A percentile compares a stretch with the other conserved stretches of the same genome.
These are phyloP conservation scores for Creontiades dilutus DNA, from an alignment of 2,888 invertebrate species.

Conservation along the genomic window DNA sequence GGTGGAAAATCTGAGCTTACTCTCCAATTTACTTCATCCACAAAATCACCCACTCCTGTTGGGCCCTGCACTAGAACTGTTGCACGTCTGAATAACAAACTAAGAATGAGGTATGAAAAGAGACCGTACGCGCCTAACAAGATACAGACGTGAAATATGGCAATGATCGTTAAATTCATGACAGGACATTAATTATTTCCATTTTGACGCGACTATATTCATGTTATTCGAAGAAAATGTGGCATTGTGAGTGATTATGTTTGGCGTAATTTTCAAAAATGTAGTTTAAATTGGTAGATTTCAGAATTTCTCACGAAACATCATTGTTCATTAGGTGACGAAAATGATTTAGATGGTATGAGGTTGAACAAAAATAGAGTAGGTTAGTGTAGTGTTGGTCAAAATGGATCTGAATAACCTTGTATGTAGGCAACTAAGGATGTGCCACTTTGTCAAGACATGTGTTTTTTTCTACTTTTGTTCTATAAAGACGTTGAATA, in stretches of 20 bases:
- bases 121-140: background rate
- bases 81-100: conserved; percentile 18
- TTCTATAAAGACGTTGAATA: too few species aligned
- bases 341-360: too few species aligned
- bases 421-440: too few species aligned
- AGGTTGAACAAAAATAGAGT: too few species aligned
- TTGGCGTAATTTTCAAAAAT: background rate
- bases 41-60: background rate
- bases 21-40: background rate
- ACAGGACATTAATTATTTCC: background rate
- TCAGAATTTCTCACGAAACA: too few species aligned
- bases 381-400: too few species aligned
- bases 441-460: too few species aligned
- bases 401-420: too few species aligned
- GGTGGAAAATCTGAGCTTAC: conserved; percentile 10
- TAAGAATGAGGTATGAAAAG: background rate
- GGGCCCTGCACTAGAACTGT: background rate
- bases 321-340: too few species aligned
- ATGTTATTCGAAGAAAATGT: background rate
- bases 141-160: background rate
- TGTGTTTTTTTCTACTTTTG: too few species aligned
- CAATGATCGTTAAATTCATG: conserved; percentile 33
- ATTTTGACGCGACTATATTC: background rate
- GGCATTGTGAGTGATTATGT: background rate
- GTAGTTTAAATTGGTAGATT: background rate